These are phyloP conservation scores for Macrotrachela quadricornifera DNA, from an alignment of 1,140 invertebrate species.

Conservation along the genomic window DNA sequence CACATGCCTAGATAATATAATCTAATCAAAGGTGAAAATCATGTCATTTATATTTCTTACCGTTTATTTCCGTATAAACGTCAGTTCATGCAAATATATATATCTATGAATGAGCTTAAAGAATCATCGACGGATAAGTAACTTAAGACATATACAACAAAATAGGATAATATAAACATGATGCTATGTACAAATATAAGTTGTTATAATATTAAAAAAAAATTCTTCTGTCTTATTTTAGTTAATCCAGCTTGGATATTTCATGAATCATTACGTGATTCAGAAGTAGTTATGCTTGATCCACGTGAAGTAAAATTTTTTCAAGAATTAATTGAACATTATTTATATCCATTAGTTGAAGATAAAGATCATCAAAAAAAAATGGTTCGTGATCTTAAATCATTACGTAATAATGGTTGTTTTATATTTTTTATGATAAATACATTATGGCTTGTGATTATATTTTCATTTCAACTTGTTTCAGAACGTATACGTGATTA, in stretches of 20 bases:
- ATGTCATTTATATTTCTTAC: no score
- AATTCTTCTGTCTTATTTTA: conserved; percentile 37
- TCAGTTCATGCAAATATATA: no score
- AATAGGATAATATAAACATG: no score
- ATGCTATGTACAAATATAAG: no score
- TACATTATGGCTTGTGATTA: conserved; percentile 22
- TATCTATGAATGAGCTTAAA: no score
- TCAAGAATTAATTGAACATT: conserved; percentile 13
- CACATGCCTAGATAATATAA: no score
- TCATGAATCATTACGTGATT: conserved; percentile 38
- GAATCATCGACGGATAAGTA: no score
- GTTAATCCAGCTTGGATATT: conserved; percentile 83
- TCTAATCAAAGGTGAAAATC: no score
- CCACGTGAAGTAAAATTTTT: conserved; percentile 10
- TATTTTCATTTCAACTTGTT: conserved; percentile 25
- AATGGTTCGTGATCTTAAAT: conserved; percentile 15
- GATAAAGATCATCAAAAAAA: conserved; percentile 10
- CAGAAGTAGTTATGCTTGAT: conserved; percentile 12
- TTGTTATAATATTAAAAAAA: no score
- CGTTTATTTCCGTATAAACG: no score
- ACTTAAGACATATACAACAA: no score
- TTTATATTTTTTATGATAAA: conserved; percentile 20
- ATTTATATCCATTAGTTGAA: conserved; percentile 11
- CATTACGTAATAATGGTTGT: conserved; percentile 17
- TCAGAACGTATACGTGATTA: conserved; percentile 17